These are phyloP conservation scores for Grapholita molesta DNA, from an alignment of 1,140 invertebrate genomes.

Conservation along the genomic window DNA sequence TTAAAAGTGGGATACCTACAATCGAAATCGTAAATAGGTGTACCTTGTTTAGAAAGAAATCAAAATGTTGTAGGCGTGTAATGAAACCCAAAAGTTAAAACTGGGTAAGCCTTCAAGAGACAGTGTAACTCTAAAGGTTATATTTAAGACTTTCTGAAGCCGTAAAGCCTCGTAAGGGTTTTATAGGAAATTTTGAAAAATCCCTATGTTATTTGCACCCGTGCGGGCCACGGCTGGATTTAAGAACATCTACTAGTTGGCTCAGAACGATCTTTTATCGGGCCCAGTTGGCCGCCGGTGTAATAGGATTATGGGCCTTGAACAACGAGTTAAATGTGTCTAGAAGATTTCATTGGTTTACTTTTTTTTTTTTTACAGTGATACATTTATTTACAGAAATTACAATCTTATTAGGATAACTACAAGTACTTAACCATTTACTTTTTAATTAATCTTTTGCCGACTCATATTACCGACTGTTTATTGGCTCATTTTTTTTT, in stretches of 20 bases:
- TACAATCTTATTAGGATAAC: no score
- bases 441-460: no score
- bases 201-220: background rate
- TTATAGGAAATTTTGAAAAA: background rate
- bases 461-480: no score
- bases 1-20: no score
- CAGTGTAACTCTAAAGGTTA: background rate
- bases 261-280: slow-evolving; percentile 25
- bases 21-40: no score
- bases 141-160: background rate
- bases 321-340: slow-evolving; percentile 2
- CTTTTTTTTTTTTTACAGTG: no score
- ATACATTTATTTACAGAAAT: no score
- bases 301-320: slow-evolving; percentile 28
- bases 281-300: slow-evolving; percentile 23
- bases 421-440: no score
- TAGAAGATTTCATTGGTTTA: slow-evolving; percentile 3
- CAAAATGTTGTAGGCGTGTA: background rate
- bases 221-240: background rate
- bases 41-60: no score
- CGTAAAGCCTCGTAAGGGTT: background rate
- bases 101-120: background rate
- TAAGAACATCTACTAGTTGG: slow-evolving; percentile 2
- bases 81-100: background rate
- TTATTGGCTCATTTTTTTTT: no score